Evolutionary conservation across 2,797 vertebrate genomes (phyloP), one percentile per base, ranked within the genome.

Genomic region (Clamator glandarius): DNA sequence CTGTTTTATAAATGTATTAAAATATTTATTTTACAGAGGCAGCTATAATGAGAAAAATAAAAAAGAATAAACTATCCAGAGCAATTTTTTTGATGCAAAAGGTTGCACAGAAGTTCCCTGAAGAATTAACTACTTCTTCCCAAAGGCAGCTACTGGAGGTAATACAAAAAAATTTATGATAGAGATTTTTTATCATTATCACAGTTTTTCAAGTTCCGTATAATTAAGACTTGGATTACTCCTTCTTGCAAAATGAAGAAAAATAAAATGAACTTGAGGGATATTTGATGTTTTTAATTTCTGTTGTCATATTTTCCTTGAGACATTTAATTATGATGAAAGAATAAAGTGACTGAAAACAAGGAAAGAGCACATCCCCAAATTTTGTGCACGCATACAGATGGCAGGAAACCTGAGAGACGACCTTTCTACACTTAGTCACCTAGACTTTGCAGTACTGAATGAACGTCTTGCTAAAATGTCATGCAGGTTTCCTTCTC

Each of bases 81-180:
- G 98, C 98, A 63, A 95, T 99, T 79, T 99, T 98, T 93, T 97
- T 99, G 95, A 98, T 98, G 90, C 98, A 99, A 95, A 99, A 99
- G 93, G 98, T 98, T 79, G 96, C 96, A 67, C 81, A 98, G 89
- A 90, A 96, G 33, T 97, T 97, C 94, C 98, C 96, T 89, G 95
- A 96, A 54, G 95, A 97, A 31, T 70, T 94, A 89, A 84, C 83
- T 25, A 85, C 91, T 86, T 84, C 75, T 91, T 97, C 90, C 58
- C 96, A 97, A 93, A 97, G 91, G 87, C 97, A 97, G 58, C 96
- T 99, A 54, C 97, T 99, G 61, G 97, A 98, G 99, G 99, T 99
- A 96, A 97, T 57, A 88, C 73, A 35, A 69, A 70, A 63, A 66
- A 58, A 44, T 13, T 54, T 51, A 25, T 5, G 19, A 24, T 35